phyloP scores from a whole-genome alignment of 2,888 invertebrate genomes.

The Calliopum simillimum region DNA sequence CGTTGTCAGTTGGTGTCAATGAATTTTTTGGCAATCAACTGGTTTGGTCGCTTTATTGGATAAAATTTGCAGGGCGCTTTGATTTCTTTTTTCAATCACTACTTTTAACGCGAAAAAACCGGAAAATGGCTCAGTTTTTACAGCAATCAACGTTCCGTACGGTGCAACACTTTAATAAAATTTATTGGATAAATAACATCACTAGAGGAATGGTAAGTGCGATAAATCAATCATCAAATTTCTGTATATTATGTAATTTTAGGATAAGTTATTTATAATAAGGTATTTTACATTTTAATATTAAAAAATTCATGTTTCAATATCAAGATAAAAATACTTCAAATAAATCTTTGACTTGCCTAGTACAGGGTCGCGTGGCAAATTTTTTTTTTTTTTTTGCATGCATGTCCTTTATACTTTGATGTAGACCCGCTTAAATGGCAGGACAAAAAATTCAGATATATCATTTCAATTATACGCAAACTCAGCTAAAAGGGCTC shows the following conservation, averaged over 20 bases:
- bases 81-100: not conserved
- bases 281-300: too few species aligned
- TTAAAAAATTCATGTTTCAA: too few species aligned
- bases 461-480: too few species aligned
- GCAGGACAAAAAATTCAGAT: too few species aligned
- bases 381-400: too few species aligned
- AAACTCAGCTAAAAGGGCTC: too few species aligned
- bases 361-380: too few species aligned
- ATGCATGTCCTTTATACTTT: too few species aligned
- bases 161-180: constrained; percentile 57
- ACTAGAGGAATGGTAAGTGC: constrained; percentile 57
- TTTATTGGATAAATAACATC: constrained; percentile 48
- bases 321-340: too few species aligned
- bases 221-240: constrained; percentile 36
- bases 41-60: constrained; percentile 1
- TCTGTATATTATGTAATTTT: constrained; percentile 48
- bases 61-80: not conserved
- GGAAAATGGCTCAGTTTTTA: not conserved
- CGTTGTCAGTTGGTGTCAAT: constrained; percentile 1
- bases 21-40: not conserved
- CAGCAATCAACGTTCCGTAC: constrained; percentile 48
- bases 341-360: too few species aligned
- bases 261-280: too few species aligned
- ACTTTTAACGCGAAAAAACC: not conserved
- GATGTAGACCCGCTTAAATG: too few species aligned